Base-by-base conservation (phyloP, 1,140 invertebrate species). In the Brachionus sp. region DNA sequence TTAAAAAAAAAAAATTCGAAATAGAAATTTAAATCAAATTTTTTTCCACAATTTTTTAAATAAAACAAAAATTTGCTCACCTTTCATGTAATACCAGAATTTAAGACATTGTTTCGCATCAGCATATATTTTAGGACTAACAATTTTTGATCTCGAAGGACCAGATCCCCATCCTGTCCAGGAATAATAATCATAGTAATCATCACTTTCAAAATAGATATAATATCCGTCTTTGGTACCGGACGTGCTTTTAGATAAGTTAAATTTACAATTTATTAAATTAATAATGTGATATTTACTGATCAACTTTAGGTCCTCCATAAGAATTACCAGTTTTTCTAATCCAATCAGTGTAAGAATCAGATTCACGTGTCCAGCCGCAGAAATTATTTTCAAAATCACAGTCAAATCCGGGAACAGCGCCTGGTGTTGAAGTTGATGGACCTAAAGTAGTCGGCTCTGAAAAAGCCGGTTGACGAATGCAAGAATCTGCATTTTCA, bases 301-400 rank as follows among this genome's bases (percentile, higher is more conserved):
- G 70, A 29, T 75, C 70, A 35, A 46, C 6, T 75, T 75, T 75
- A 25, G 70, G 62, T 6, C 62, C 62, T 13, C 62, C 62, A 29
- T 12, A 66, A 1, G 19, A 6, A 2, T 66, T 66, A 66, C 62
- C 62, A 66, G 25, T 66, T 16, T 66, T 66, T 66, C 62, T 29
- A 29, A 66, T 29, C 62, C 62, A 75, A 42, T 42, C n/a, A 50
- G 37, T 42, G 3, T 33, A 25, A 12, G 70, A 75, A 75, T 42
- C 70, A 6, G 37, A 6, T 39, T 33, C 42, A 25, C n/a, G 70
- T 12, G 19, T 62, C 87, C 87, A 89, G 13, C 86, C 87, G 85
- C 88, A 86, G 2, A 64, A 78, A 75, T 85, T 85, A 12, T 85
- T 78, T 77, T 88, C 87, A 85, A 88, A 88, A 75, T 86, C 85